Evolutionary conservation across 1,140 invertebrate genomes (phyloP), one percentile per base, ranked within the genome.

Genomic region (Lepidurus couesii): DNA sequence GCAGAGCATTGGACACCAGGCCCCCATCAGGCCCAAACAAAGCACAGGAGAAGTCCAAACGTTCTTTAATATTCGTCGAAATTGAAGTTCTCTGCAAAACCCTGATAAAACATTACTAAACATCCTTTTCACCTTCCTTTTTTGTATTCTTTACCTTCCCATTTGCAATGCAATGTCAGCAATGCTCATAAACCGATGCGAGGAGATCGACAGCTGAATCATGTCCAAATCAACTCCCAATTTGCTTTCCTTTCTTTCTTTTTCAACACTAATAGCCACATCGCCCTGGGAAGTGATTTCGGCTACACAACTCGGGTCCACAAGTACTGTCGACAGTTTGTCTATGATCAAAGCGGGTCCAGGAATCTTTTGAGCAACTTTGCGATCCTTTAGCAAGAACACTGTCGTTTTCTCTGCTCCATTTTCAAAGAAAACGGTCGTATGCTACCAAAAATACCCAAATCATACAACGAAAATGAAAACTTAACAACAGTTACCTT

Each of bases 131-230:
- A 65, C 8, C 34, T 26, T 42, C 44, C 77, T 93, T 96, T 65
- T 44, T 34, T 45, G 44, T 47, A 78, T n/a, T 47, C 81, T 84
- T 84, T 84, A 94, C 92, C 93, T 90, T 83, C 98, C 98, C 98
- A 99, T 99, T 88, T 99, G 97, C 86, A 84, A 95, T 95, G 83
- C 99, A 99, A 5, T 34, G 85, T 99, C 98, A 42, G 98, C 98
- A 83, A 99, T 98, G 80, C 95, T 97, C 98, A 99, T 99, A 85
- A 99, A 99, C 13, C 98, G 89, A 87, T 99, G 97, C 26, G 95
- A 97, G 86, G 99, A 99, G 77, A 99, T 98, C 81, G 96, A 98
- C 44, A 99, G 86, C 84, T 99, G 96, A 81, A 99, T 95, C 1
- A 94, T 89, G 87, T 99, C 95, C 53, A 98, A 84, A 44, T 88